phyloP scores from a whole-genome alignment of 2,113 vertebrate genomes.

The Tychaedon coryphoeus region DNA sequence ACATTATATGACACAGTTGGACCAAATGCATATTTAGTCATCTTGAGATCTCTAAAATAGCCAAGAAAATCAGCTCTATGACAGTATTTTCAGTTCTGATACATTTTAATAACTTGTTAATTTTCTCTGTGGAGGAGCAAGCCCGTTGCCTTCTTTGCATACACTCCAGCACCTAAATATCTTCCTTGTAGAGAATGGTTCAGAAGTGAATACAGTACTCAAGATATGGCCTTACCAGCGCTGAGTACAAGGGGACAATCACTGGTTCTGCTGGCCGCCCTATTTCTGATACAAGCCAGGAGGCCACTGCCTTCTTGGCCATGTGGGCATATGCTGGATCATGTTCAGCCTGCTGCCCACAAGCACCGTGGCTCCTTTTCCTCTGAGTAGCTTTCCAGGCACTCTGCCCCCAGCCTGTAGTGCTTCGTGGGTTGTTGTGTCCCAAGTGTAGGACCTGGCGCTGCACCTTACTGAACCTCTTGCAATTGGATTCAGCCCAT shows the following conservation, averaged over 20 bases:
- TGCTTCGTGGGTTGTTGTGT: not conserved
- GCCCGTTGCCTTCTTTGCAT: not conserved
- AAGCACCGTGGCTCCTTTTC: fast-evolving
- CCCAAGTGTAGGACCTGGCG: not conserved
- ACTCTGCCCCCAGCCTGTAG: not conserved
- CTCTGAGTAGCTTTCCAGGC: not conserved
- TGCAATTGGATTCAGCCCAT: not conserved
- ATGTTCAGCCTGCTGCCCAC: not conserved
- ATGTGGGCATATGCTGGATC: fast-evolving
- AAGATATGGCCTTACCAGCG: not conserved
- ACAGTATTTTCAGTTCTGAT: not conserved
- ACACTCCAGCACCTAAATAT: not conserved
- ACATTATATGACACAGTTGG: not conserved
- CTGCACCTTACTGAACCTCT: not conserved
- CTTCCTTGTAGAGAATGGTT: not conserved
- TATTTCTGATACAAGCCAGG: not conserved
- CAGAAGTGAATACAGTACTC: not conserved
- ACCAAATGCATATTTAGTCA: not conserved
- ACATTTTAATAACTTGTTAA: not conserved
- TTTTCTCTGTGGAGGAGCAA: not conserved
- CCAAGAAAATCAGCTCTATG: not conserved
- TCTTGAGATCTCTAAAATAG: not conserved
- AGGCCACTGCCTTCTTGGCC: not conserved
- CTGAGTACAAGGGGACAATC: no score
- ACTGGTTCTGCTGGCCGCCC: not conserved